Base-by-base conservation (phyloP, 2,797 vertebrate species). In the Danio choprae region DNA sequence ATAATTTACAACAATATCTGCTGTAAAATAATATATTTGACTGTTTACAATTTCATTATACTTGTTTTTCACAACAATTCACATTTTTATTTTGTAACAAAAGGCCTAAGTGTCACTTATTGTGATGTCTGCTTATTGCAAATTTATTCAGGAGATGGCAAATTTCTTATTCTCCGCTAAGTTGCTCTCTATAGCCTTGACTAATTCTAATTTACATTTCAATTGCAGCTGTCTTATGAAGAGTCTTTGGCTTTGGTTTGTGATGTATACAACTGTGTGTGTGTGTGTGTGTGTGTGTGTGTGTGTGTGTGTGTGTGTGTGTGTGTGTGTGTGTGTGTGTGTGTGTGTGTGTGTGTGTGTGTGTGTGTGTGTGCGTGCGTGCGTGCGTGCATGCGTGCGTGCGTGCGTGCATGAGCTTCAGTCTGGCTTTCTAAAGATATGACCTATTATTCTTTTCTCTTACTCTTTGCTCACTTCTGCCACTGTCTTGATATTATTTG, bases 161-260 rank as follows among this genome's bases (percentile, higher is more conserved):
- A 50, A 85, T 70, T 58, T 65, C 53, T 63, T 63, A 64, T 50
- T 85, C 41, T 36, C 11, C 0, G 20, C 29, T 71, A 55, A 38
- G 12, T 40, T 41, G 68, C 56, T 69, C 46, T 40, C 67, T 70
- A 55, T 65, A 77, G 78, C 79, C 82, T 20, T 85, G 79, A 79
- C 82, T 76, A 84, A 83, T 81, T 29, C 81, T 85, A 22, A 83
- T 84, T 81, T 85, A 74, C 84, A 83, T 85, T 81, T 84, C 79
- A 85, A 83, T 81, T 72, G 64, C 75, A 51, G 29, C 41, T 43
- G 74, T 72, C 51, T 46, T 76, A 12, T 62, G 73, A 73, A 38
- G 22, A 44, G 43, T 10, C 50, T 38, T 64, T 56, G 58, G 72
- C 43, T 51, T 41, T 40, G 18, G 64, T 79, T 68, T 83, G 53